Evolutionary conservation across 2,888 invertebrate genomes (phyloP).

Genomic region (Augochlorella aurata): DNA sequence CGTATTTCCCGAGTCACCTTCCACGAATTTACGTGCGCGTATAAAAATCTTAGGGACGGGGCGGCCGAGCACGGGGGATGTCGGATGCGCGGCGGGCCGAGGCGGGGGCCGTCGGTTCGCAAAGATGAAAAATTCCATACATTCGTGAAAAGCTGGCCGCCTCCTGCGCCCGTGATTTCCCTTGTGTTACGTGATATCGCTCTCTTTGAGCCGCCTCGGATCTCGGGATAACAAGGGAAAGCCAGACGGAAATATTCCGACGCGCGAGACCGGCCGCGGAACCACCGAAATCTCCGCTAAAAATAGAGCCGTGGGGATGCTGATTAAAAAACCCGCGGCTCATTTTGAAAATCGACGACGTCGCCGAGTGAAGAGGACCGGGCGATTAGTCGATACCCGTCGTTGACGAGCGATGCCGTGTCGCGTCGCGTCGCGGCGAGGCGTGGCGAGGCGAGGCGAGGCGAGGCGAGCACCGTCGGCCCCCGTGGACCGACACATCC

Average conservation of each 20-base stretch:
- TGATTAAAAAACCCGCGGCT: slow-evolving; percentile 16
- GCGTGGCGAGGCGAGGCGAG: too few species aligned
- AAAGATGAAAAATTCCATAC: slow-evolving; percentile 70
- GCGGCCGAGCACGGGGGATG: not conserved
- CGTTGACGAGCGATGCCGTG: not conserved
- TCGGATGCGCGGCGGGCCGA: not conserved
- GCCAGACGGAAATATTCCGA: slow-evolving; percentile 37
- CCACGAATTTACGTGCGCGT: slow-evolving; percentile 16
- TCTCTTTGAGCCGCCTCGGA: slow-evolving; percentile 31
- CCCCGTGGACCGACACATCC: slow-evolving; percentile 4
- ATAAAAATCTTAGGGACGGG: slow-evolving; percentile 12
- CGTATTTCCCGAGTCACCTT: slow-evolving; percentile 11
- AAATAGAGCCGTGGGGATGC: slow-evolving; percentile 1
- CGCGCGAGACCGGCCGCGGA: not conserved
- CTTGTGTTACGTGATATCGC: slow-evolving; percentile 59
- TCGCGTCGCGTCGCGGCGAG: not conserved
- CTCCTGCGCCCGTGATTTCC: slow-evolving; percentile 59
- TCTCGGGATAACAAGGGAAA: slow-evolving; percentile 41
- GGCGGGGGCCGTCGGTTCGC: not conserved
- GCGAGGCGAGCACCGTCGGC: too few species aligned
- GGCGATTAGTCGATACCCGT: not conserved
- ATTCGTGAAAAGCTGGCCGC: slow-evolving; percentile 64
- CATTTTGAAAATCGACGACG: slow-evolving; percentile 2
- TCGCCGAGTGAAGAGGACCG: not conserved
- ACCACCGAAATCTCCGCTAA: not conserved